Conservation (phyloP, 2,797 vertebrate species). For the Melopsittacus undulatus region DNA sequence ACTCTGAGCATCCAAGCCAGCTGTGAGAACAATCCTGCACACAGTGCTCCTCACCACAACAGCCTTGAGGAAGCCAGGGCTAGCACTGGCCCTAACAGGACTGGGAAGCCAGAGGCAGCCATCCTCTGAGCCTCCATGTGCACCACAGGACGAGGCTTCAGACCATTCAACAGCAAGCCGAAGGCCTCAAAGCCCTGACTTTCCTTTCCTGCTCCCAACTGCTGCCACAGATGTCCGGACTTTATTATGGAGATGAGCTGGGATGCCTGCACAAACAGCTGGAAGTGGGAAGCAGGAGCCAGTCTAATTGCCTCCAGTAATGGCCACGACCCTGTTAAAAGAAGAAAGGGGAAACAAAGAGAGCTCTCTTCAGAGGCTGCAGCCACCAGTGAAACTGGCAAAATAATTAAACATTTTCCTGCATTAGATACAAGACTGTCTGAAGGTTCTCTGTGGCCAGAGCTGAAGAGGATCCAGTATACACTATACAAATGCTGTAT, state of each 20-base stretch:
- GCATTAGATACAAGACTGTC: neutral
- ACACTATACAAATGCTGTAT: neutral
- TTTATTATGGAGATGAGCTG: neutral
- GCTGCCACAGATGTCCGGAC: conserved; percentile 23
- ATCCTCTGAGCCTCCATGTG: fast-evolving
- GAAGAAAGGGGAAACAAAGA: neutral
- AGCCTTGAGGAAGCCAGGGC: neutral
- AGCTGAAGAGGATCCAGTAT: neutral
- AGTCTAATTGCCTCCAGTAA: neutral
- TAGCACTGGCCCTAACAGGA: fast-evolving
- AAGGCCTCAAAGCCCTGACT: neutral
- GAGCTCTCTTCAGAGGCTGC: neutral
- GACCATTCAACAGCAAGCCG: neutral
- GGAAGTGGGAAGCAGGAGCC: neutral
- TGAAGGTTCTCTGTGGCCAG: neutral
- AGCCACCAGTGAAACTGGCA: neutral
- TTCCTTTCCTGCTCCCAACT: neutral
- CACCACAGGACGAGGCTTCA: neutral
- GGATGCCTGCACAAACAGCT: conserved; percentile 3
- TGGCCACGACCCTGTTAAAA: neutral
- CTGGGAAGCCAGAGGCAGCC: neutral
- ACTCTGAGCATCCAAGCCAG: fast-evolving
- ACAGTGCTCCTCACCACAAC: fast-evolving
- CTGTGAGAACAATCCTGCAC: fast-evolving
- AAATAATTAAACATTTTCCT: neutral